Evolutionary conservation across 2,888 invertebrate species (phyloP).

Genomic region (Epicampocera succincta): DNA sequence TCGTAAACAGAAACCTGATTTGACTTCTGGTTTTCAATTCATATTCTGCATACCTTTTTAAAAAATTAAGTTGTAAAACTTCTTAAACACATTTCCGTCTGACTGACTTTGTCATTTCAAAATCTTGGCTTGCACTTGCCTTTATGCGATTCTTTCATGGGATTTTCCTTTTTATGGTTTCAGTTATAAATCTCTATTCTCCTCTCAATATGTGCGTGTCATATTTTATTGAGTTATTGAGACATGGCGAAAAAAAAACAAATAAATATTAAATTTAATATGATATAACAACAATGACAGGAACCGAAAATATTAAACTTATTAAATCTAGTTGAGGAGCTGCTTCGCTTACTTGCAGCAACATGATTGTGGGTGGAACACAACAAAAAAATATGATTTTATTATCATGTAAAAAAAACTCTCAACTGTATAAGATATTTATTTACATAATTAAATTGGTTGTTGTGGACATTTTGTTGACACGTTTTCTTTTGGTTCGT

Average conservation of each 20-base stretch:
- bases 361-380: not conserved
- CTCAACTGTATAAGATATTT: too few relatives aligned
- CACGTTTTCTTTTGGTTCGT: too few relatives aligned
- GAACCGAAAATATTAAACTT: slow-evolving; percentile 57
- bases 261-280: not conserved
- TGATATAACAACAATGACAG: not conserved
- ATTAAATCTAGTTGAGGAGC: slow-evolving; percentile 53
- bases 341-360: not conserved
- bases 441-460: not conserved
- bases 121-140: not conserved
- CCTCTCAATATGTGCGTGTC: slow-evolving; percentile 11
- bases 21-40: too few relatives aligned
- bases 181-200: slow-evolving; percentile 16
- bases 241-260: not conserved
- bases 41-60: too few relatives aligned
- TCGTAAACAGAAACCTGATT: too few relatives aligned
- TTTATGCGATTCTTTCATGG: not conserved
- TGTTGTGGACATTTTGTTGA: not conserved
- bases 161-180: slow-evolving; percentile 1
- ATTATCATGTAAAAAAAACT: too few relatives aligned
- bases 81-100: too few relatives aligned
- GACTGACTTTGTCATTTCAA: slow-evolving; percentile 3
- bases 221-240: slow-evolving; percentile 30
- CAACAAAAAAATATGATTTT: too few relatives aligned
- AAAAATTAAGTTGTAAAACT: too few relatives aligned